phyloP scores from a whole-genome alignment of 1,140 invertebrate genomes.

The Lepidurus packardi region DNA sequence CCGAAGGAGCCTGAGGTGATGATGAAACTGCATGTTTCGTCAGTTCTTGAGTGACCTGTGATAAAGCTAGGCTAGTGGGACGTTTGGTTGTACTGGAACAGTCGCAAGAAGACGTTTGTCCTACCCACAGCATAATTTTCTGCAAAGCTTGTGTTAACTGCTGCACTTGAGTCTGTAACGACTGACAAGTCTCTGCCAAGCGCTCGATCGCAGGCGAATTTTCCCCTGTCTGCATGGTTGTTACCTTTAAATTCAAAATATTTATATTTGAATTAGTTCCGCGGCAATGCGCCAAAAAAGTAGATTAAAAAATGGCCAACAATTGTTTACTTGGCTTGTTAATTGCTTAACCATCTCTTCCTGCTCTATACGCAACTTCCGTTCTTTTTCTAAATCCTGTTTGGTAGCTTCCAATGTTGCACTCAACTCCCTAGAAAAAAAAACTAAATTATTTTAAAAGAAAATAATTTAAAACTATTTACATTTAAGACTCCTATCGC shows the following conservation, averaged over 20 bases:
- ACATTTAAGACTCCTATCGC: too few species aligned
- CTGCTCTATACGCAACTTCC: constrained; percentile 76
- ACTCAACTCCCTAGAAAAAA: constrained; percentile 59
- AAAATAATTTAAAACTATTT: too few species aligned
- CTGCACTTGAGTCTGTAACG: constrained; percentile 25
- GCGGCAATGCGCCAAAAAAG: too few species aligned
- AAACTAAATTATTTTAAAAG: background rate
- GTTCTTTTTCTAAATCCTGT: constrained; percentile 72
- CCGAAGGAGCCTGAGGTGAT: constrained; percentile 5
- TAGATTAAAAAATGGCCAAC: background rate
- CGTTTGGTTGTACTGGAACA: constrained; percentile 19
- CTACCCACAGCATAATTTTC: constrained; percentile 8
- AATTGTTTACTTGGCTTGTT: constrained; percentile 73
- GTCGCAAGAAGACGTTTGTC: background rate
- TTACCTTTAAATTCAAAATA: background rate
- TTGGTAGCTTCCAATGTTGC: constrained; percentile 74
- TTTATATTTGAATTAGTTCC: background rate
- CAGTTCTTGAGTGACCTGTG: background rate
- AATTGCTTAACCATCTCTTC: constrained; percentile 83
- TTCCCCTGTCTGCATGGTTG: constrained; percentile 36
- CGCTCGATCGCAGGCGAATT: background rate
- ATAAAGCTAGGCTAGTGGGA: constrained; percentile 10
- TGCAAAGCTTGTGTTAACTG: constrained; percentile 3
- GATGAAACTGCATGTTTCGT: background rate
- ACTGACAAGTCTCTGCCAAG: constrained; percentile 26